Evolutionary conservation across 2,113 vertebrate species (phyloP).

Genomic region (Gobio gobio): DNA sequence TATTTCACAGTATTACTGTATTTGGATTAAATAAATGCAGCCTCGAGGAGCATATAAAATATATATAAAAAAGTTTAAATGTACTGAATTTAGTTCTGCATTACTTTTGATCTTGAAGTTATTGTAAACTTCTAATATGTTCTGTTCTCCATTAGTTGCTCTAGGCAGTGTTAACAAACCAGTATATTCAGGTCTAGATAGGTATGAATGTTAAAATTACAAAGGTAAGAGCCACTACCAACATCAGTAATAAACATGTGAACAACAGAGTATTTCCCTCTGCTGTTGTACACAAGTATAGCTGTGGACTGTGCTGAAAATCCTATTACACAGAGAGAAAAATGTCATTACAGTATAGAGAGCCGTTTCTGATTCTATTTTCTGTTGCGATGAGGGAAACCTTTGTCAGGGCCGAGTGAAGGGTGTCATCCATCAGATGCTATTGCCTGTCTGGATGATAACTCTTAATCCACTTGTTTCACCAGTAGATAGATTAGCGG

Average conservation of each 20-base stretch:
- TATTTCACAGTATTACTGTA: not conserved
- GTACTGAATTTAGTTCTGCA: not conserved
- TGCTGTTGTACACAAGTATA: constrained; percentile 34
- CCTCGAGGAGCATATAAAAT: not conserved
- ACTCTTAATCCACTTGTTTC: constrained; percentile 60
- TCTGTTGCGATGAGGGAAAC: constrained; percentile 44
- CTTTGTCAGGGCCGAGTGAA: constrained; percentile 52
- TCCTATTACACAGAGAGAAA: constrained; percentile 45
- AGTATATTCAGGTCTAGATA: not conserved
- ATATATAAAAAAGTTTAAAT: not conserved
- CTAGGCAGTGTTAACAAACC: not conserved
- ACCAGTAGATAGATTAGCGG: constrained; percentile 52
- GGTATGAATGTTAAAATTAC: not conserved
- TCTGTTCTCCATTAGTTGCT: not conserved
- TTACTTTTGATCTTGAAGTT: not conserved
- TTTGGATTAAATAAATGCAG: not conserved
- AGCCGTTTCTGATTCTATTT: constrained; percentile 53
- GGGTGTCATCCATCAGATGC: constrained; percentile 59
- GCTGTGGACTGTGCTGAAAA: constrained; percentile 24
- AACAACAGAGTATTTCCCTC: constrained; percentile 17
- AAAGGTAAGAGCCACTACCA: not conserved
- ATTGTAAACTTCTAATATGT: not conserved
- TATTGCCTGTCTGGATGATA: constrained; percentile 54
- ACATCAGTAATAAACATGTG: not conserved
- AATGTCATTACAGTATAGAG: constrained; percentile 46